These are phyloP conservation scores for Corythornis cristatus DNA, from an alignment of 2,113 vertebrate species.

Conservation along the genomic window DNA sequence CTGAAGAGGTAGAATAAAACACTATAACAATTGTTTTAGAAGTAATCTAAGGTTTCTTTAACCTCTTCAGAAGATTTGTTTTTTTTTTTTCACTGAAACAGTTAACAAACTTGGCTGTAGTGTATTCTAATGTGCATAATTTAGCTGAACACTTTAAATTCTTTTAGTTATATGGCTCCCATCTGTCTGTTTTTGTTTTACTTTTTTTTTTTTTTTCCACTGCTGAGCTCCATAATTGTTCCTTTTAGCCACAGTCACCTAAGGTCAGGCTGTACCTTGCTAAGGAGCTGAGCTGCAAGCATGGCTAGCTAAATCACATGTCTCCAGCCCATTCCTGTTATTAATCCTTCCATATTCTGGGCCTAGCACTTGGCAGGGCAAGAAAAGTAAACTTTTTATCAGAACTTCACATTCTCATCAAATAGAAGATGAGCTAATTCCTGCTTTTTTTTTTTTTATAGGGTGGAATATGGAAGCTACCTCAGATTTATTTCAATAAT, in stretches of 20 bases:
- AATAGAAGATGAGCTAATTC: conserved; percentile 17
- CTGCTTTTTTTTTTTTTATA: neutral
- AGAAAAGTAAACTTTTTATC: conserved; percentile 31
- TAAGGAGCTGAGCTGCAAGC: conserved; percentile 55
- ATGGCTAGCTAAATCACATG: conserved; percentile 38
- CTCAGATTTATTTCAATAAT: neutral
- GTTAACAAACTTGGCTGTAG: conserved; percentile 31
- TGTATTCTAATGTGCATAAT: conserved; percentile 25
- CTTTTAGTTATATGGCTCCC: conserved; percentile 43
- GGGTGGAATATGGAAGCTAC: neutral
- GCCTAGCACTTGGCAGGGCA: conserved; percentile 40
- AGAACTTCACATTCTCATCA: conserved; percentile 20
- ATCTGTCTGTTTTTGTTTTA: conserved; percentile 48
- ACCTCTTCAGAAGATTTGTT: neutral
- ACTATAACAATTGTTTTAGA: neutral
- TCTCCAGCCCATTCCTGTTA: conserved; percentile 36
- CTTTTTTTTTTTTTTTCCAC: conserved; percentile 1
- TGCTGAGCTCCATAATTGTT: conserved; percentile 49
- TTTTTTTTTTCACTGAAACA: neutral
- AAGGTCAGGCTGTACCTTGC: conserved; percentile 73
- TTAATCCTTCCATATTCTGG: conserved; percentile 58
- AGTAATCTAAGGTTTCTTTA: neutral
- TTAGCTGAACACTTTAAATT: conserved; percentile 50
- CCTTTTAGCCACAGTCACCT: conserved; percentile 66
- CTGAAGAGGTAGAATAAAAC: neutral